Evolutionary conservation across 2,797 vertebrate species (phyloP).

Genomic region (Pampus argenteus): DNA sequence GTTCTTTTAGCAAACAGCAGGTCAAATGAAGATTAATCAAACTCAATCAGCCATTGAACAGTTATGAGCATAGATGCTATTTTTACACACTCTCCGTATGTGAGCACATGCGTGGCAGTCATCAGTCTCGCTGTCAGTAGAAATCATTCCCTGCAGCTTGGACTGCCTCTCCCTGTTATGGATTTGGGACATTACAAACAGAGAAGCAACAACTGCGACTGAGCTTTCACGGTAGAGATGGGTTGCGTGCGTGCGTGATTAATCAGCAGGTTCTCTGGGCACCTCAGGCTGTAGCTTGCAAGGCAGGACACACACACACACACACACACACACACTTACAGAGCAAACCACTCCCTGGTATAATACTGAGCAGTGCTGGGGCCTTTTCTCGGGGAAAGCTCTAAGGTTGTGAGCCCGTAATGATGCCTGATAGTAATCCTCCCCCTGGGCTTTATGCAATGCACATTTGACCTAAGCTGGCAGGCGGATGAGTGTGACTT

Average conservation of each 20-base stretch:
- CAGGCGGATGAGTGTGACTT: constrained; percentile 17
- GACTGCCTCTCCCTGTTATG: constrained; percentile 8
- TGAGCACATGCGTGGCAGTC: neutral
- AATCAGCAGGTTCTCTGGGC: constrained; percentile 39
- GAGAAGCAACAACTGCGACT: constrained; percentile 16
- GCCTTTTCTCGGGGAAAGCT: constrained; percentile 27
- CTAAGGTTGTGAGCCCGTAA: neutral
- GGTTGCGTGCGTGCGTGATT: constrained; percentile 23
- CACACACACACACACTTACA: constrained; percentile 6
- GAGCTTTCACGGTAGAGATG: neutral
- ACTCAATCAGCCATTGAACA: neutral
- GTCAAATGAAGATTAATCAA: neutral
- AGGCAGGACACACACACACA: constrained; percentile 9
- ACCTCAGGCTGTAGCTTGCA: constrained; percentile 28
- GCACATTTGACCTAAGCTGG: constrained; percentile 37
- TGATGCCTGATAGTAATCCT: constrained; percentile 29
- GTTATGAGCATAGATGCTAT: neutral
- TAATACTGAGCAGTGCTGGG: neutral
- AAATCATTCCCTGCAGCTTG: no score
- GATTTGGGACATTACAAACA: constrained; percentile 23
- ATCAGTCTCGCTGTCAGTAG: neutral
- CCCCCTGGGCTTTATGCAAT: constrained; percentile 29
- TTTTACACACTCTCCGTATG: neutral
- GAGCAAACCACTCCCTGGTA: neutral
- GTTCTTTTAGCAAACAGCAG: neutral